A percentile compares a stretch with the other conserved stretches of the same genome.
Conservation (phyloP, 2,888 invertebrate species). For the Cosmia pyralina region DNA sequence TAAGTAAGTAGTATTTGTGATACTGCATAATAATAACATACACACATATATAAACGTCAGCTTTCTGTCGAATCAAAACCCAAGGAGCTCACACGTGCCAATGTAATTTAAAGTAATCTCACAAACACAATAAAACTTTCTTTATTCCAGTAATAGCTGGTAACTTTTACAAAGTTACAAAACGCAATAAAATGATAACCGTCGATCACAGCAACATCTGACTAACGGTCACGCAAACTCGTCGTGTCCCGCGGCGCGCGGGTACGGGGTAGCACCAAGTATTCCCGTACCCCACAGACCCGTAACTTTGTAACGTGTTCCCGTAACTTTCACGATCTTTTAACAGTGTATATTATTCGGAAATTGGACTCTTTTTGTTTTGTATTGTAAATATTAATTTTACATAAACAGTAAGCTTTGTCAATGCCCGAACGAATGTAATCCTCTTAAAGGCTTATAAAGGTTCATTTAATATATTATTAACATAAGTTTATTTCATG, state of each 20-base stretch:
- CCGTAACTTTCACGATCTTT: slow-evolving; percentile 2
- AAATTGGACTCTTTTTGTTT: slow-evolving; percentile 20
- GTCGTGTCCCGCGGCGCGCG: slow-evolving; percentile 30
- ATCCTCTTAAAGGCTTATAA: slow-evolving; percentile 39
- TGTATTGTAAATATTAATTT: slow-evolving; percentile 25
- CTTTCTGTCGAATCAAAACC: not conserved
- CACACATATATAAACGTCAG: not conserved
- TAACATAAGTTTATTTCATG: slow-evolving; percentile 15
- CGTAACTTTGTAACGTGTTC: too few species aligned
- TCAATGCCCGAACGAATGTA: slow-evolving; percentile 25
- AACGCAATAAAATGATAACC: slow-evolving; percentile 34
- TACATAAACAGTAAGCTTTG: slow-evolving; percentile 23
- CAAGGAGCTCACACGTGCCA: not conserved
- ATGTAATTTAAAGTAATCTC: slow-evolving; percentile 32
- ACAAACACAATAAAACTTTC: slow-evolving; percentile 46
- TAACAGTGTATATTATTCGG: not conserved
- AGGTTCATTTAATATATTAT: slow-evolving; percentile 46
- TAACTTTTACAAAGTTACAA: slow-evolving; percentile 33
- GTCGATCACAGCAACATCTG: slow-evolving; percentile 36
- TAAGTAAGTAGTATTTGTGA: not conserved
- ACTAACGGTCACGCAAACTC: slow-evolving; percentile 5
- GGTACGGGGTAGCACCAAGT: slow-evolving; percentile 5
- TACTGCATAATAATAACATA: too few species aligned
- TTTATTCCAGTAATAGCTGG: slow-evolving; percentile 19
- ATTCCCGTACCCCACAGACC: slow-evolving; percentile 4